Evolutionary conservation across 2,797 vertebrate genomes (phyloP).

Genomic region (Chiroxiphia lanceolata): DNA sequence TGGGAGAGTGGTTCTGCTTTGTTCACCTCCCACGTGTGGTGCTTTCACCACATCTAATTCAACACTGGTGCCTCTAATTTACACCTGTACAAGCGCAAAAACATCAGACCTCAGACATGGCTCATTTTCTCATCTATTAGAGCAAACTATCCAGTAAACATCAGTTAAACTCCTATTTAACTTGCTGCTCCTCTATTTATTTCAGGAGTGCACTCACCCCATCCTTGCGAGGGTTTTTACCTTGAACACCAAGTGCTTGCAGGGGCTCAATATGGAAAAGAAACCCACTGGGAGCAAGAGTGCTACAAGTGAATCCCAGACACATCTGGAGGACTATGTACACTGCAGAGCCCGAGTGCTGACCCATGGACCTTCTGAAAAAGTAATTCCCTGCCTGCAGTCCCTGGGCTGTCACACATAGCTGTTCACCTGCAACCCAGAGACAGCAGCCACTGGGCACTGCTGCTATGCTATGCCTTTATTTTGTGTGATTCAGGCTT

Average conservation of each 20-base stretch:
- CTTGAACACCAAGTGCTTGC: fast-evolving
- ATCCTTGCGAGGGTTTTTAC: neutral
- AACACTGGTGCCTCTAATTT: neutral
- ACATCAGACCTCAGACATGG: neutral
- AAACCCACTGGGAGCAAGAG: neutral
- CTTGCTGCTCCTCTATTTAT: neutral
- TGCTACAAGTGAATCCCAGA: neutral
- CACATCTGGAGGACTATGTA: neutral
- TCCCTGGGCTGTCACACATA: neutral
- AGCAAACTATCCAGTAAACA: neutral
- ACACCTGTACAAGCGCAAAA: neutral
- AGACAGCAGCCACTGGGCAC: neutral
- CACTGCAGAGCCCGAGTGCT: fast-evolving
- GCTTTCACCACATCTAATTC: neutral
- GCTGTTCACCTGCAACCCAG: neutral
- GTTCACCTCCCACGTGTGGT: neutral
- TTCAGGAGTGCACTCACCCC: neutral
- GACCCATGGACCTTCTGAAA: neutral
- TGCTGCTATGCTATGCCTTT: neutral
- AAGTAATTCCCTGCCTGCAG: neutral
- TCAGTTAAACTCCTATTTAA: neutral
- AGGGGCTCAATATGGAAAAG: neutral
- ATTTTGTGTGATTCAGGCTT: neutral
- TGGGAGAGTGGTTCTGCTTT: neutral
- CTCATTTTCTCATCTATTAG: neutral